Evolutionary conservation across 2,888 invertebrate species (phyloP).

Genomic region (Xestobium rufovillosum): DNA sequence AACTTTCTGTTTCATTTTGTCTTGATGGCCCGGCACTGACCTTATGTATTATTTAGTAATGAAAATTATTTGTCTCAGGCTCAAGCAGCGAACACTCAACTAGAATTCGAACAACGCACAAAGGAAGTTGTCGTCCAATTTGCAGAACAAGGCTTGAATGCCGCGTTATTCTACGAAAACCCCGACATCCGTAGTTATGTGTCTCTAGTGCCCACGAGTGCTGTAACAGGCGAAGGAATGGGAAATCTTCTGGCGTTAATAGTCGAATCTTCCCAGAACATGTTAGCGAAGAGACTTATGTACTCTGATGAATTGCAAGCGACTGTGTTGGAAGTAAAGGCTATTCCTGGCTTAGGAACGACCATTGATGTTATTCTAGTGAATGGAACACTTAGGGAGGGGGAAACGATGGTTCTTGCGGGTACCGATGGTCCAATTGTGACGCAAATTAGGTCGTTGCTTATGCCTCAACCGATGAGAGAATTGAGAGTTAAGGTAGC

Average conservation of each 20-base stretch:
- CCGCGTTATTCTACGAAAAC: slow-evolving; percentile 92
- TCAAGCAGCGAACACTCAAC: slow-evolving; percentile 80
- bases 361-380: slow-evolving; percentile 98
- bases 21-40: too few species aligned
- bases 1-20: too few species aligned
- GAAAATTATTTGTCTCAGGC: too few species aligned
- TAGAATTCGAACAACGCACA: slow-evolving; percentile 82
- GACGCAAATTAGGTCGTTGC: slow-evolving; percentile 90
- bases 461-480: slow-evolving; percentile 97
- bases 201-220: slow-evolving; percentile 95
- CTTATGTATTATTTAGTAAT: too few species aligned
- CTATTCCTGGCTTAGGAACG: slow-evolving; percentile 92
- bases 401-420: slow-evolving; percentile 90
- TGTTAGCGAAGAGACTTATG: slow-evolving; percentile 80
- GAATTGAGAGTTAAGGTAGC: slow-evolving; percentile 94
- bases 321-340: slow-evolving; percentile 84
- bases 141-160: slow-evolving; percentile 90
- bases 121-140: slow-evolving; percentile 88
- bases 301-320: slow-evolving; percentile 90
- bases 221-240: slow-evolving; percentile 92
- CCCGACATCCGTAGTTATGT: slow-evolving; percentile 89
- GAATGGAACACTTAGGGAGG: slow-evolving; percentile 89
- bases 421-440: slow-evolving; percentile 98
- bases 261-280: slow-evolving; percentile 83
- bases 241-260: slow-evolving; percentile 93